Evolutionary conservation across 2,888 invertebrate genomes (phyloP), one percentile per base, ranked within the genome.

Genomic region (Agonopterix subpropinquella): DNA sequence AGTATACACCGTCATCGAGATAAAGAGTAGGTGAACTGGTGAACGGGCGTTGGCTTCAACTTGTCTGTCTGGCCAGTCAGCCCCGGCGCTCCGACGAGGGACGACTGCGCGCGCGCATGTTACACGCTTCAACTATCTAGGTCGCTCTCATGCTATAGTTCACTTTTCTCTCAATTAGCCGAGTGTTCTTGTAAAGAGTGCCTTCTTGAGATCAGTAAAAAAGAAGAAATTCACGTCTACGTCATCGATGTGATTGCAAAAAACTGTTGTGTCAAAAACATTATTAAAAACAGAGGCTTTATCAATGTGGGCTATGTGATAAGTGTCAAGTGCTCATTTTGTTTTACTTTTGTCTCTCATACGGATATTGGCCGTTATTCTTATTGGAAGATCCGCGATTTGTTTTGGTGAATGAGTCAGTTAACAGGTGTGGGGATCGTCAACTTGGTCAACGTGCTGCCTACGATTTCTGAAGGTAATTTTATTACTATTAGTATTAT

Each of bases 381-480:
- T 80, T 77, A 72, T 77, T 66, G 67, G 69, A 75, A 77, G 70
- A 59, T 59, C 54, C 67, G 54, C 60, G 51, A 63, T 68, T 76
- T 72, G 72, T 78, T 81, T 80, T 79, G 69, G 84, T 87, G 87
- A 87, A 88, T 88, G 88, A 88, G 86, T 88, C 88, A 87, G 72
- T 72, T 86, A 80, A 80, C 86, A 74, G 81, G 84, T 79, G 88
- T 85, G 72, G 87, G 87, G 65, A 86, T 87, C 73, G 82, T 87
- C 67, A 87, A 79, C 78, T 74, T 87, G 67, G 88, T 86, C 76
- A 87, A 84, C 86, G 86, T 84, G 77, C 75, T 88, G 74, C 88
- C 88, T 67, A 87, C 88, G 54, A 88, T 88, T 66, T 81, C 86
- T 54, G 88, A 88, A 87, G 88, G 88, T 88, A 80, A 76, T 42